Percentiles rank a stretch among this genome's conserved stretches.
Conservation (phyloP, 92 coral and sea anemone genomes). For the Palythoa heliodiscus region DNA sequence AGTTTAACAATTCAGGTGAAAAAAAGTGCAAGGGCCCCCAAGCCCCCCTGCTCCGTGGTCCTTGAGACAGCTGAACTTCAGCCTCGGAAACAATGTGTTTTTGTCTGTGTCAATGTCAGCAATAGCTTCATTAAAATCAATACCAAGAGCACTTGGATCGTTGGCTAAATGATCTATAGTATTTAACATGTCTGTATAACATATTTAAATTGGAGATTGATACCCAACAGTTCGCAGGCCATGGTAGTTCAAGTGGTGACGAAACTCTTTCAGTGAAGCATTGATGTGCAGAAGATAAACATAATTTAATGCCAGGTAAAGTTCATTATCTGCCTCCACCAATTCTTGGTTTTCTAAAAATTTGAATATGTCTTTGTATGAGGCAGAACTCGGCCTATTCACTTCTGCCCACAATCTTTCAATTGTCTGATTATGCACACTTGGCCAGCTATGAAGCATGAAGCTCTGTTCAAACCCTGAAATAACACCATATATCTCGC, state of each 20-base stretch:
- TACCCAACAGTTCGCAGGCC: constrained; percentile 48
- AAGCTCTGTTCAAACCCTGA: constrained; percentile 45
- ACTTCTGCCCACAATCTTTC: constrained; percentile 25
- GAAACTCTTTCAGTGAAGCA: constrained; percentile 50
- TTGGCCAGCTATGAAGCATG: constrained; percentile 46
- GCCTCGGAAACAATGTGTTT: background rate
- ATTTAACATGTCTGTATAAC: background rate
- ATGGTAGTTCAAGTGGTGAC: constrained; percentile 50
- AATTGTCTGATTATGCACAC: constrained; percentile 19
- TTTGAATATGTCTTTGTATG: constrained; percentile 34
- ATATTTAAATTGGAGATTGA: constrained; percentile 35
- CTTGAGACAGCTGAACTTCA: background rate
- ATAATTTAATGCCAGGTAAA: constrained; percentile 49
- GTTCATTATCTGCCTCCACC: constrained; percentile 41
- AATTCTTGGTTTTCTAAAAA: constrained; percentile 43
- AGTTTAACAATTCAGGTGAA: too few relatives aligned
- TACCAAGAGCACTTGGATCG: background rate
- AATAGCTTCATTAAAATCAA: too few relatives aligned
- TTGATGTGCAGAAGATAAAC: constrained; percentile 48
- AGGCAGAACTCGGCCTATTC: constrained; percentile 39
- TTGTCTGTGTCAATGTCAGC: constrained; percentile 18
- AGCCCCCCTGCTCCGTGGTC: constrained; percentile 16
- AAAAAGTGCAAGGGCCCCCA: constrained; percentile 37
- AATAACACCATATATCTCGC: constrained; percentile 38
- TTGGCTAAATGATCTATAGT: background rate